Percentiles rank a stretch among this genome's conserved stretches.
Evolutionary conservation across 2,888 invertebrate species (phyloP).

Genomic region (Machimus atricapillus): DNA sequence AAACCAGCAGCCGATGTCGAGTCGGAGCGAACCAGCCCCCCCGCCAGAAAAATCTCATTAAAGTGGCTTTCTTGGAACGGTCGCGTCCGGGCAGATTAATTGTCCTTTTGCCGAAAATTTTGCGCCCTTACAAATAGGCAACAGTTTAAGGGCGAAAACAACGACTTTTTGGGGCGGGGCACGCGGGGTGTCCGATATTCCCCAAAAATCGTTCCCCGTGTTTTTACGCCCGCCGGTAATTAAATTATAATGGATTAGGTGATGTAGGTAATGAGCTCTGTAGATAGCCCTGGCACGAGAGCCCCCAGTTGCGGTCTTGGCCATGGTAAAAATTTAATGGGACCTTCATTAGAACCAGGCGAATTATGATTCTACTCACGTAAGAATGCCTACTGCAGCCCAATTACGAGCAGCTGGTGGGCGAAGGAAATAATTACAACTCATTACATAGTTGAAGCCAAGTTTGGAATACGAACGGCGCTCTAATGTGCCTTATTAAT

Average conservation of each 20-base stretch:
- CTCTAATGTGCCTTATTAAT: background rate
- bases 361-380: slow-evolving; percentile 26
- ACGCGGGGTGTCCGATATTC: background rate
- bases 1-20: background rate
- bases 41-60: slow-evolving; percentile 20
- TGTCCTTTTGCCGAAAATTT: background rate
- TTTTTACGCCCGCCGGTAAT: slow-evolving; percentile 5
- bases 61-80: background rate
- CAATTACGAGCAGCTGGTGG: background rate
- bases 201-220: background rate
- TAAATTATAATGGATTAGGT: slow-evolving; percentile 32
- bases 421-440: slow-evolving; percentile 6
- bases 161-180: background rate
- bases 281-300: background rate
- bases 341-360: background rate
- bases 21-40: background rate
- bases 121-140: slow-evolving; percentile 1
- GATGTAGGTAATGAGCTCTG: background rate
- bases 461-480: background rate
- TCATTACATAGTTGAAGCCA: slow-evolving; percentile 1
- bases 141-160: background rate
- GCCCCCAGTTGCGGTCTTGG: background rate
- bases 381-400: slow-evolving; percentile 1
- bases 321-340: slow-evolving; percentile 14
- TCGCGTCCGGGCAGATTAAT: background rate